phyloP scores from a whole-genome alignment of 2,113 vertebrate genomes.

The Lamprotornis superbus region DNA sequence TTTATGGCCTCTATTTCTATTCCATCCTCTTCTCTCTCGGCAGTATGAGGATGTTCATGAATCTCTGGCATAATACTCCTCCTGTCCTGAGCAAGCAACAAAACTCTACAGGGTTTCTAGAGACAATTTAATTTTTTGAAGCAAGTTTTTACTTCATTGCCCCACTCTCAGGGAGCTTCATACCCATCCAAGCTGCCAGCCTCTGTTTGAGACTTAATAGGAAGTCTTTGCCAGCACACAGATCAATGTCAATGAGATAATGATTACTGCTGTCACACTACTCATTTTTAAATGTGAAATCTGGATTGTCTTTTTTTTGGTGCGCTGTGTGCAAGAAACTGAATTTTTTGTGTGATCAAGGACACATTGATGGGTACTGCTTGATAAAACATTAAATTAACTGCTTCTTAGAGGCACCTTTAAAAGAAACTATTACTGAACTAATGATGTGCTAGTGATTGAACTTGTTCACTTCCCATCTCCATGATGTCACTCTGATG shows the following conservation, averaged over 20 bases:
- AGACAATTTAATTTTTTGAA: slow-evolving; percentile 20
- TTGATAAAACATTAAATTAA: slow-evolving; percentile 38
- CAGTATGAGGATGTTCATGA: background rate
- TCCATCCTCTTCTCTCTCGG: background rate
- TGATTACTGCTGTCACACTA: slow-evolving; percentile 51
- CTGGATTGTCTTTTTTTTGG: slow-evolving; percentile 28
- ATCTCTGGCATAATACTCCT: background rate
- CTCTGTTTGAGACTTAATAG: slow-evolving; percentile 27
- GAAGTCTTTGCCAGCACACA: slow-evolving; percentile 13
- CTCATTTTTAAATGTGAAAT: slow-evolving; percentile 40
- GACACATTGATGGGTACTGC: background rate
- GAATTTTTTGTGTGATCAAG: slow-evolving; percentile 19
- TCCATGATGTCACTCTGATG: background rate
- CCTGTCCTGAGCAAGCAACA: background rate
- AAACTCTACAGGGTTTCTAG: background rate
- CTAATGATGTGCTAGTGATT: slow-evolving; percentile 29
- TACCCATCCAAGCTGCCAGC: background rate
- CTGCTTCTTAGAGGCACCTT: slow-evolving; percentile 37
- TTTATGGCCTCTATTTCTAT: background rate
- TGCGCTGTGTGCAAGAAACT: background rate
- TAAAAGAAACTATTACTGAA: slow-evolving; percentile 15
- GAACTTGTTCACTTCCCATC: slow-evolving; percentile 11
- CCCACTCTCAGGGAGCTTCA: background rate
- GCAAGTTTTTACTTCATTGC: slow-evolving; percentile 27
- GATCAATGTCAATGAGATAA: slow-evolving; percentile 34